Percentiles rank a stretch among this genome's conserved stretches.
Conservation (phyloP, 2,797 vertebrate species). For the Argya squamiceps region DNA sequence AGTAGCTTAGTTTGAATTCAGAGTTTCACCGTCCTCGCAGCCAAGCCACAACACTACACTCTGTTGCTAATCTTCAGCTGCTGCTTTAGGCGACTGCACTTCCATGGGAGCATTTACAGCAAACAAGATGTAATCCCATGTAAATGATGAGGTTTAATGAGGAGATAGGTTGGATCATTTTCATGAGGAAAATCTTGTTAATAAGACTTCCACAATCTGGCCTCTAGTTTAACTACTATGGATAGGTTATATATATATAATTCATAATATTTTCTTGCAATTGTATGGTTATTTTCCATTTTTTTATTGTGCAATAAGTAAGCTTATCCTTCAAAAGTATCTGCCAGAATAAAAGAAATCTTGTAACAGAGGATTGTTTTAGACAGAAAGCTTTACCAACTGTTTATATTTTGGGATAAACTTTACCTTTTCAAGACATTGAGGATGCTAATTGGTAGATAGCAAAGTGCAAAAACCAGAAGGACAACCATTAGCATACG, state of each 20-base stretch:
- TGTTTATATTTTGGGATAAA: background rate
- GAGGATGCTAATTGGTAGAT: slow-evolving; percentile 95
- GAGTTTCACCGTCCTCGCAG: background rate
- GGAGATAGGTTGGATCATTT: background rate
- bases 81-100: background rate
- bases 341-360: background rate
- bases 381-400: background rate
- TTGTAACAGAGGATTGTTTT: background rate
- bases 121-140: background rate
- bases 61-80: background rate
- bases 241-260: background rate
- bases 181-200: background rate
- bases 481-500: slow-evolving; percentile 97
- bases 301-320: background rate
- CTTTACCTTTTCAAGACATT: slow-evolving; percentile 95
- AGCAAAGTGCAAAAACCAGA: slow-evolving; percentile 93
- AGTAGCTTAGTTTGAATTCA: background rate
- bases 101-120: background rate
- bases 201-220: background rate
- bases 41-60: background rate
- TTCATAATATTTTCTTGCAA: background rate
- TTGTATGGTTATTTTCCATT: background rate
- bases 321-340: background rate
- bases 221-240: background rate
- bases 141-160: background rate